A percentile compares a stretch with the other conserved stretches of the same genome.
phyloP scores from a whole-genome alignment of 2,888 invertebrate genomes.

The Tromatobia lineatoria region DNA sequence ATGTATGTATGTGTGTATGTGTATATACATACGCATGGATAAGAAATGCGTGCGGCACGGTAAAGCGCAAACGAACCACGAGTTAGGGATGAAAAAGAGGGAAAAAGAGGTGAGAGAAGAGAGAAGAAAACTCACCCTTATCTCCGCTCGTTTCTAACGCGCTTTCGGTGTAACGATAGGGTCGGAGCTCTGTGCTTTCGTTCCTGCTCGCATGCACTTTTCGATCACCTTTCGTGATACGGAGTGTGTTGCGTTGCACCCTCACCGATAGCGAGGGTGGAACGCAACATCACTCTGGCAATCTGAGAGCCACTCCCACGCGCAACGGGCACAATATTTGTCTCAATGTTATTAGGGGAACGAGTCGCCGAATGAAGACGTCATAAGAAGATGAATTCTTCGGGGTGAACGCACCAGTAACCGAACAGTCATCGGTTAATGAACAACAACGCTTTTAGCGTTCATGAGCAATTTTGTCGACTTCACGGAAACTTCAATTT shows the following conservation, averaged over 20 bases:
- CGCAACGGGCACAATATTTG: not conserved
- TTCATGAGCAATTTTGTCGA: too few species aligned
- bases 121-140: conserved; percentile 44
- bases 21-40: conserved; percentile 3
- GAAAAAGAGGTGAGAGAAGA: conserved; percentile 16
- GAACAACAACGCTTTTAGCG: too few species aligned
- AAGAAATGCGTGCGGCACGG: conserved; percentile 15
- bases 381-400: too few species aligned
- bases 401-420: too few species aligned
- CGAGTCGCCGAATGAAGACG: too few species aligned
- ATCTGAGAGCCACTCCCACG: conserved; percentile 58
- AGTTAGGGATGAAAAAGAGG: conserved; percentile 28
- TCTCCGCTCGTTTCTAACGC: conserved; percentile 50
- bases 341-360: not conserved
- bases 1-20: not conserved
- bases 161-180: conserved; percentile 30
- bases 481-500: too few species aligned
- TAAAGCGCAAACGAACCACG: conserved; percentile 10
- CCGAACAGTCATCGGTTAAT: too few species aligned
- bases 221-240: not conserved
- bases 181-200: conserved; percentile 11
- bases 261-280: conserved; percentile 48
- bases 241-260: not conserved
- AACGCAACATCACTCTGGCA: conserved; percentile 28
- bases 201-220: not conserved